These are phyloP conservation scores for Oriolus oriolus DNA, from an alignment of 2,113 vertebrate genomes.

Conservation along the genomic window DNA sequence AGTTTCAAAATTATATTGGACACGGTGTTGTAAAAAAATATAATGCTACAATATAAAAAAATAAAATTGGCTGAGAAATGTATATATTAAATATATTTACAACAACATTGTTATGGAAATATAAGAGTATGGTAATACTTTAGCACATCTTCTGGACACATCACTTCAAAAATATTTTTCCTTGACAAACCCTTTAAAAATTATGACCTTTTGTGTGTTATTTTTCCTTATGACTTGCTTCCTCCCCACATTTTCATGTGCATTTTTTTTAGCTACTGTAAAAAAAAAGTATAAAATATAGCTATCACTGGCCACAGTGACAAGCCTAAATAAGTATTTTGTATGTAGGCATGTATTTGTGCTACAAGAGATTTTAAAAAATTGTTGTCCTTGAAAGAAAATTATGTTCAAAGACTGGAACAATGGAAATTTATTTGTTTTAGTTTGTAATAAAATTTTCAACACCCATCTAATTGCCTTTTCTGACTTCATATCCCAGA, in stretches of 20 bases:
- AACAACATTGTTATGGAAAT: not conserved
- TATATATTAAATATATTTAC: not conserved
- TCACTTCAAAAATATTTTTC: not conserved
- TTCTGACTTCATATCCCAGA: not conserved
- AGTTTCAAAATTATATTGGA: not conserved
- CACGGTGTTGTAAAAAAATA: not conserved
- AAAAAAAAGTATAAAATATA: not conserved
- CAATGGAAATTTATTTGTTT: not conserved
- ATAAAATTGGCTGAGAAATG: not conserved
- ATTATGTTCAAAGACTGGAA: not conserved
- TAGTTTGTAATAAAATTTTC: not conserved
- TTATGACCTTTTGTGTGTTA: not conserved
- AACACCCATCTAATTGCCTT: not conserved
- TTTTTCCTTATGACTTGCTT: not conserved
- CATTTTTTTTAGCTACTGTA: not conserved
- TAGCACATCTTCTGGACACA: not conserved
- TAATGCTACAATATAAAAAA: not conserved
- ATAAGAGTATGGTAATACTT: not conserved
- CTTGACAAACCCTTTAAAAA: not conserved
- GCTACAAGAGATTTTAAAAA: not conserved
- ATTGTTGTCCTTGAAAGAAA: not conserved
- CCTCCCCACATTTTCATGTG: not conserved
- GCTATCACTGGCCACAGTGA: not conserved
- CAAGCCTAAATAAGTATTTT: not conserved
- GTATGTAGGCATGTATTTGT: not conserved